Evolutionary conservation across 2,888 invertebrate species (phyloP).

Genomic region (Spodoptera littoralis): DNA sequence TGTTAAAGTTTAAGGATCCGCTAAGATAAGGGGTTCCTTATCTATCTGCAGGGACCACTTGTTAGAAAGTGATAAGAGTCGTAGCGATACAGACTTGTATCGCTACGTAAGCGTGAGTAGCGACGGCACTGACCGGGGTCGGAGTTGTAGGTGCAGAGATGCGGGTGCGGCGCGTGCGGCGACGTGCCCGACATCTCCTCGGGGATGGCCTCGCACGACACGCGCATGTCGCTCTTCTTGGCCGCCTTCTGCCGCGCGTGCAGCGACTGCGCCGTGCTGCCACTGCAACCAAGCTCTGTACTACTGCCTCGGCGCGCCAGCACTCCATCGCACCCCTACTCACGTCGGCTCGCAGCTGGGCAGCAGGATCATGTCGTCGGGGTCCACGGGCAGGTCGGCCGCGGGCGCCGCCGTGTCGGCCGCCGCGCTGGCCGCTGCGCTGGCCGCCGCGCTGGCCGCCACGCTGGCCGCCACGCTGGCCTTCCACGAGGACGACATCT

Average conservation of each 20-base stretch:
- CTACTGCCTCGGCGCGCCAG: too few relatives aligned
- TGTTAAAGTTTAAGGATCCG: too few relatives aligned
- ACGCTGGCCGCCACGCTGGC: constrained; percentile 71
- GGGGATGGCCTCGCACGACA: constrained; percentile 96
- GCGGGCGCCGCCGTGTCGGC: not conserved
- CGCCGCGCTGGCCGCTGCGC: constrained; percentile 8
- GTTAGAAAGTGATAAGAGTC: too few relatives aligned
- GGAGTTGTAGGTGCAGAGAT: constrained; percentile 81
- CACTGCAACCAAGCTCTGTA: constrained; percentile 12
- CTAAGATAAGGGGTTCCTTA: too few relatives aligned
- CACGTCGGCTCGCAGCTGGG: constrained; percentile 77
- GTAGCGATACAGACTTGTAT: too few relatives aligned
- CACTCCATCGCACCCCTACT: constrained; percentile 25
- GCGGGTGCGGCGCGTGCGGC: constrained; percentile 58
- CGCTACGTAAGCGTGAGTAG: not conserved
- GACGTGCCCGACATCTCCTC: constrained; percentile 94
- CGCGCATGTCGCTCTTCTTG: constrained; percentile 94
- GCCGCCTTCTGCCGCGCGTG: constrained; percentile 89
- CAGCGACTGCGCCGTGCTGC: constrained; percentile 70
- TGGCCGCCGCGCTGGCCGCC: constrained; percentile 32
- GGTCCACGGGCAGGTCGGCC: constrained; percentile 49
- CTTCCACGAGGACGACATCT: constrained; percentile 97
- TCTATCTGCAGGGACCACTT: too few relatives aligned
- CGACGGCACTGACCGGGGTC: constrained; percentile 73
- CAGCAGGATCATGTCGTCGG: constrained; percentile 73